Evolutionary conservation across 2,888 invertebrate genomes (phyloP).

Genomic region (Xestoiulus laeticollis): DNA sequence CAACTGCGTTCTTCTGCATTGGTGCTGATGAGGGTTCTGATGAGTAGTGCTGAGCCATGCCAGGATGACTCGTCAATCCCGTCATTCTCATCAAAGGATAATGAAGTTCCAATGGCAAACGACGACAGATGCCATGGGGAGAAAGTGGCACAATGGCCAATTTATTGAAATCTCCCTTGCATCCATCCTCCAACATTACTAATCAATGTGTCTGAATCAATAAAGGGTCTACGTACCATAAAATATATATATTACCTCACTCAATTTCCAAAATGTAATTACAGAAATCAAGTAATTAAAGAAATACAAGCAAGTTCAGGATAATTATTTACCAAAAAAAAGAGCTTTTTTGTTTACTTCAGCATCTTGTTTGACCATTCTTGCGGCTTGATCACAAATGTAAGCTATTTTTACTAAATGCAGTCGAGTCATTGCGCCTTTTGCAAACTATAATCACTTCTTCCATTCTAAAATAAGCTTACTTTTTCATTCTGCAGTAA

Average conservation of each 20-base stretch:
- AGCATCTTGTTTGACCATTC: not conserved
- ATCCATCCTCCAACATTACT: not conserved
- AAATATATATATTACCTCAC: not conserved
- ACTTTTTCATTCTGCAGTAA: not conserved
- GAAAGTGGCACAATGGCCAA: not conserved
- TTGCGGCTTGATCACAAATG: not conserved
- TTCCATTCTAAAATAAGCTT: conserved; percentile 9
- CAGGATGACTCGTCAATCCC: conserved; percentile 1
- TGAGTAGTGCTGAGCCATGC: not conserved
- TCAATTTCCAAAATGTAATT: not conserved
- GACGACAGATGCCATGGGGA: conserved; percentile 13
- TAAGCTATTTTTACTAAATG: not conserved
- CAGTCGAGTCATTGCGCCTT: not conserved
- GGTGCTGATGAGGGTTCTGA: no score
- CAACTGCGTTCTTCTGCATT: not conserved
- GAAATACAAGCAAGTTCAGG: no score
- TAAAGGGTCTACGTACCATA: not conserved
- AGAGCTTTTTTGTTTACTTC: not conserved
- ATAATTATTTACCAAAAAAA: not conserved
- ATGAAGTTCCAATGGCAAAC: not conserved
- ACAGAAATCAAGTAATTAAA: no score
- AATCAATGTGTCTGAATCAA: not conserved
- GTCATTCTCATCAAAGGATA: conserved; percentile 18
- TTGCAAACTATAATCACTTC: not conserved
- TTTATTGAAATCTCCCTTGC: conserved; percentile 6